Conservation (phyloP, 2,888 invertebrate species). For the Drosophila rubida region DNA sequence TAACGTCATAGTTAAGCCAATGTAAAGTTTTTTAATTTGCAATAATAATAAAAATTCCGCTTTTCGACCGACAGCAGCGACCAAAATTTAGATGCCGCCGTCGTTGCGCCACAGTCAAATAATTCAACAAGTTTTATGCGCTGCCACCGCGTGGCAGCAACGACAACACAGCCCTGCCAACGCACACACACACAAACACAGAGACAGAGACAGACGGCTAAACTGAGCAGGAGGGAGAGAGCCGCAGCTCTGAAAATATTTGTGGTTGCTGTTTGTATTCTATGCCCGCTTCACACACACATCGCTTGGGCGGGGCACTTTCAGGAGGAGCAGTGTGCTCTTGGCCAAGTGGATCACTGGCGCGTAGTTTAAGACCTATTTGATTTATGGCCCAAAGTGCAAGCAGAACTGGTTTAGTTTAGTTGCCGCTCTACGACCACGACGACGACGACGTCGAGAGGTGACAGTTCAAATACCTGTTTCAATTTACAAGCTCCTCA, state of each 20-base stretch:
- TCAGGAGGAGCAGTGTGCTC: neutral
- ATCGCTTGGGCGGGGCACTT: slow-evolving; percentile 3
- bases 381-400: slow-evolving; percentile 64
- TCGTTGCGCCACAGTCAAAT: slow-evolving; percentile 32
- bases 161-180: slow-evolving; percentile 1
- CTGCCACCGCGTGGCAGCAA: slow-evolving; percentile 37
- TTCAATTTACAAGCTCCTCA: slow-evolving; percentile 43
- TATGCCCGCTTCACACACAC: slow-evolving; percentile 36
- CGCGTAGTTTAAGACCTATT: slow-evolving; percentile 51
- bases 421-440: neutral
- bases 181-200: neutral
- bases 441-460: neutral
- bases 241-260: slow-evolving; percentile 58
- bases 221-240: neutral
- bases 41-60: slow-evolving; percentile 77
- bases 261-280: slow-evolving; percentile 60
- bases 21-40: slow-evolving; percentile 79
- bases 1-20: slow-evolving; percentile 75
- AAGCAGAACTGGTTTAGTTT: slow-evolving; percentile 16
- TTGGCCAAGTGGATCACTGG: slow-evolving; percentile 19
- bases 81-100: slow-evolving; percentile 25
- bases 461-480: slow-evolving; percentile 53
- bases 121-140: slow-evolving; percentile 79
- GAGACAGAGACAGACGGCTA: neutral
- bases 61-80: slow-evolving; percentile 30